Base-by-base conservation (phyloP, 2,113 vertebrate species). In the Equus quagga region DNA sequence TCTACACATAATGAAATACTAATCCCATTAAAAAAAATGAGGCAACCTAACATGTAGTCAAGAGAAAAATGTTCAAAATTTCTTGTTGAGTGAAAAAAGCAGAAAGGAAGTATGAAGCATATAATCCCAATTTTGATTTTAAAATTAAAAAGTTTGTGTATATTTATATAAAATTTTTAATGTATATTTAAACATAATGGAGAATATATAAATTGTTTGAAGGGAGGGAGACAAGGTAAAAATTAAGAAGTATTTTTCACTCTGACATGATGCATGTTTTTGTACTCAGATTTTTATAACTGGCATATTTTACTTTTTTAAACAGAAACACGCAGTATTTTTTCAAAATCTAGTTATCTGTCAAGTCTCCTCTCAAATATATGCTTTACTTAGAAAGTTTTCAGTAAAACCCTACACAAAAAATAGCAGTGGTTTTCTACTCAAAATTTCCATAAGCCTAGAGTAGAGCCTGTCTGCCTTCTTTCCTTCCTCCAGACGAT, bases 11-110 rank as follows among this genome's bases (percentile, higher is more conserved):
- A 80, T 92, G 46, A 92, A 62, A 95, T 56, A 87, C n/a, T 46
- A 41, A 86, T 65, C 21, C 46, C 56, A 31, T 28, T 87, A 65
- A 96, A 81, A 86, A 95, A 62, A 95, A 91, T 56, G n/a, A 72
- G 8, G 73, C 41, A 70, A 19, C 23, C 78, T 31, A 78, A 95
- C 70, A 90, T 18, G 41, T 36, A 76, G 49, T 76, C 24, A 81
- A 54, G 41, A 91, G 88, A 85, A 86, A 80, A 92, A 56, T 23
- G 8, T 64, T 87, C n/a, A 86, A 81, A 9, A 72, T 64, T 80
- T 80, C 26, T 65, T 44, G 8, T 17, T 54, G 17, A 80, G n/a
- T 73, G 28, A 81, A 87, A 91, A 73, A 65, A 87, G 56, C 17
- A 65, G 4, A 88, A 70, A 72, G 17, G 46, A 86, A 80, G 17